phyloP scores from a whole-genome alignment of 2,888 invertebrate species.

The Syrphus vitripennis region DNA sequence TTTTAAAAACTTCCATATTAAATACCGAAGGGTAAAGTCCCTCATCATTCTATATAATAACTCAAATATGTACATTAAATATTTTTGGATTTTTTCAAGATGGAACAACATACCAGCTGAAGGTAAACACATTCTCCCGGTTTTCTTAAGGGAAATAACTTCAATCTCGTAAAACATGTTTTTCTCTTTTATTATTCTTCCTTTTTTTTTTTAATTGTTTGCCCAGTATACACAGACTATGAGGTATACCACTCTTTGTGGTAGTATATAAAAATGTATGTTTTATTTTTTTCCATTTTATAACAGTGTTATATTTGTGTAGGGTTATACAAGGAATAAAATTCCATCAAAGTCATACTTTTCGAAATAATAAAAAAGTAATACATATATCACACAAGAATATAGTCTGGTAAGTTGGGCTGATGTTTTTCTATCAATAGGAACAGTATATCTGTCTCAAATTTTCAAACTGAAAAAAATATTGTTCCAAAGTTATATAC shows the following conservation, averaged over 20 bases:
- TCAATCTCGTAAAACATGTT: conserved; percentile 34
- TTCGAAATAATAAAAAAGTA: not conserved
- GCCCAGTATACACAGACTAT: not conserved
- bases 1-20: not conserved
- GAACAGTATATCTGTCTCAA: too few species aligned
- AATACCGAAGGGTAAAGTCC: not conserved
- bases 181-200: not conserved
- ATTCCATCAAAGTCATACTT: not conserved
- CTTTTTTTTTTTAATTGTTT: conserved; percentile 6
- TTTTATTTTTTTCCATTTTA: not conserved
- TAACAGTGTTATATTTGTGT: conserved; percentile 3
- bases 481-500: too few species aligned
- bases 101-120: conserved; percentile 4
- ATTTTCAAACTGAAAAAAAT: too few species aligned
- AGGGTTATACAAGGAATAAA: not conserved
- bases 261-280: not conserved
- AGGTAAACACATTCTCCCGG: conserved; percentile 20
- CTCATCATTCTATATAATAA: not conserved
- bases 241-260: not conserved
- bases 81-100: not conserved
- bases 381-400: not conserved
- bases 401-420: not conserved
- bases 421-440: not conserved
- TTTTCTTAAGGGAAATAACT: conserved; percentile 35
- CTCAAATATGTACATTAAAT: conserved; percentile 3